Base-by-base conservation (phyloP, 2,113 vertebrate genomes). In the Glaucomys volans region DNA sequence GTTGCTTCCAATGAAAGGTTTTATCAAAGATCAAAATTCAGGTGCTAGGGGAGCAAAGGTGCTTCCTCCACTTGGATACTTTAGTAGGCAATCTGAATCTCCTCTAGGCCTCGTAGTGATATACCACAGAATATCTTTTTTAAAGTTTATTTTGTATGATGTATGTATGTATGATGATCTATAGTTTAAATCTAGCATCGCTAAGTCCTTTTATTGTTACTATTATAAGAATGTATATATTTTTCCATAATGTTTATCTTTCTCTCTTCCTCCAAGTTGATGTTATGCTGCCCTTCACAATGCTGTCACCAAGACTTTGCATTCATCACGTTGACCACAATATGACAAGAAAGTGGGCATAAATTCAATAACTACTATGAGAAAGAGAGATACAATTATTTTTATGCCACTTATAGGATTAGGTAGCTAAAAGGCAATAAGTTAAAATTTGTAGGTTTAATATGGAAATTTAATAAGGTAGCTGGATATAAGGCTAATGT, bases 401-500 rank as follows among this genome's bases (percentile, higher is more conserved):
- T 77, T 89, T 87, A 57, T 62, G 32, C 20, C 64, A 64, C 13
- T 87, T 54, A 74, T 52, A 64, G 14, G 24, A 42, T 32, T 75
- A 5, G 32, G 22, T 64, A 93, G 5, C 4, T 80, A 75, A 84
- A 40, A 89, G 87, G 22, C 8, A 94, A 32, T n/a, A 79, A 57
- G 1, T 50, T 83, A 94, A 82, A 95, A 77, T 4, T 40, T 67
- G 20, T 59, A 87, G n/a, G 5, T 79, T 87, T 90, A 95, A 92
- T 80, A 67, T 59, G 10, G 24, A 18, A 67, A 87, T 87, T 83
- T 95, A 47, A 83, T 79, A 83, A 77, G 4, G 30, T 90, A 90
- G 18, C 64, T 52, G 32, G 40, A 81, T 54, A 52, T 74, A 74
- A 89, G 14, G 50, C 44, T 71, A 86, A 76, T 80, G 81, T 50